Conservation (phyloP, 2,888 invertebrate genomes). For the Tanypteryx hageni region DNA sequence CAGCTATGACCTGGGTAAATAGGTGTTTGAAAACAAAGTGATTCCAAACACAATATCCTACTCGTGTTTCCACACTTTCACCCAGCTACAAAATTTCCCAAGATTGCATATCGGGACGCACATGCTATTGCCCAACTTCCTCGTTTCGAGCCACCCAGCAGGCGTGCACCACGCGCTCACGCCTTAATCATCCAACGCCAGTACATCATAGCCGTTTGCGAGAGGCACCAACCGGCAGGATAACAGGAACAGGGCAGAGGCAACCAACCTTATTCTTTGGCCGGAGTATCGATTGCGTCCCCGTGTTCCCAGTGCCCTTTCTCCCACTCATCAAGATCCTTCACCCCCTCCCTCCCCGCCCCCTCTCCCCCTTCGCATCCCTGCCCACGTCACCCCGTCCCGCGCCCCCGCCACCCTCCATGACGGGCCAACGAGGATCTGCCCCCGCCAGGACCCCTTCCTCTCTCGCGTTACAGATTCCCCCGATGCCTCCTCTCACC, state of each 20-base stretch:
- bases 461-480: too few relatives aligned
- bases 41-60: too few relatives aligned
- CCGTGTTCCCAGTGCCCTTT: not conserved
- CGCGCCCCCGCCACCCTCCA: not conserved
- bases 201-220: too few relatives aligned
- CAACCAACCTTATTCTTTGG: constrained; percentile 23
- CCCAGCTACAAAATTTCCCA: not conserved
- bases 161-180: not conserved
- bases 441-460: too few relatives aligned
- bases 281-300: not conserved
- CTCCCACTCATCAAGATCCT: not conserved
- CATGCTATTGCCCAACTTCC: not conserved
- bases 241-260: not conserved
- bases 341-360: not conserved
- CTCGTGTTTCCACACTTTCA: too few relatives aligned
- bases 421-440: too few relatives aligned
- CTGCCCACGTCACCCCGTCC: not conserved
- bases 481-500: too few relatives aligned
- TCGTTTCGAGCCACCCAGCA: not conserved
- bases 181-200: not conserved
- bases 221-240: not conserved
- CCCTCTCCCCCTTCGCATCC: not conserved
- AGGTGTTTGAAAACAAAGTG: too few relatives aligned
- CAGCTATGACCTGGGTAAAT: too few relatives aligned
- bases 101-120: not conserved